These are phyloP conservation scores for Champsocephalus gunnari DNA, from an alignment of 2,797 vertebrate genomes.

Conservation along the genomic window DNA sequence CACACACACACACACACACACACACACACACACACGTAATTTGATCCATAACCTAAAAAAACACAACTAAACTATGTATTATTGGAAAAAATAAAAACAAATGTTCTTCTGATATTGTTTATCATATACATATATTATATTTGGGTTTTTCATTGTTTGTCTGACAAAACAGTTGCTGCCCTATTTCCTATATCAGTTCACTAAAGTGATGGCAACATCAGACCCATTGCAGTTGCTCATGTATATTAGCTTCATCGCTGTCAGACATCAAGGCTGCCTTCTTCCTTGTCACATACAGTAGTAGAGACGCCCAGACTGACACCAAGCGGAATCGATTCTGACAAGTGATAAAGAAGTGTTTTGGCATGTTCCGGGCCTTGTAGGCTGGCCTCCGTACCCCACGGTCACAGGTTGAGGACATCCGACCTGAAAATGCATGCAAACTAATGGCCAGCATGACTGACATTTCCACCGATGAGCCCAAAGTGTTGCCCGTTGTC, in stretches of 20 bases:
- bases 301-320: constrained; percentile 73
- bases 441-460: constrained; percentile 83
- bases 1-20: too few relatives aligned
- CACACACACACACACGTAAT: background rate
- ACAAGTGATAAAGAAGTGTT: constrained; percentile 83
- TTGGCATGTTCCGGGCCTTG: constrained; percentile 79
- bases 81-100: too few relatives aligned
- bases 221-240: constrained; percentile 47
- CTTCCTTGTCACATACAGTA: constrained; percentile 70
- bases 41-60: background rate
- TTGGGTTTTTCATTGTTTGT: too few relatives aligned
- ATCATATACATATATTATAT: too few relatives aligned
- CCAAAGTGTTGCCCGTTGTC: constrained; percentile 85
- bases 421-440: constrained; percentile 85
- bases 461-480: constrained; percentile 83
- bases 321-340: constrained; percentile 71
- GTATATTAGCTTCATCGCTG: constrained; percentile 64
- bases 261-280: constrained; percentile 63
- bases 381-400: constrained; percentile 74
- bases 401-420: constrained; percentile 83
- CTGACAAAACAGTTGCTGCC: constrained; percentile 1
- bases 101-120: too few relatives aligned
- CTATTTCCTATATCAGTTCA: background rate
- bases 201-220: constrained; percentile 23
- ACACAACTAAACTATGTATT: background rate